Evolutionary conservation across 2,113 vertebrate genomes (phyloP).

Genomic region (Eptesicus fuscus): DNA sequence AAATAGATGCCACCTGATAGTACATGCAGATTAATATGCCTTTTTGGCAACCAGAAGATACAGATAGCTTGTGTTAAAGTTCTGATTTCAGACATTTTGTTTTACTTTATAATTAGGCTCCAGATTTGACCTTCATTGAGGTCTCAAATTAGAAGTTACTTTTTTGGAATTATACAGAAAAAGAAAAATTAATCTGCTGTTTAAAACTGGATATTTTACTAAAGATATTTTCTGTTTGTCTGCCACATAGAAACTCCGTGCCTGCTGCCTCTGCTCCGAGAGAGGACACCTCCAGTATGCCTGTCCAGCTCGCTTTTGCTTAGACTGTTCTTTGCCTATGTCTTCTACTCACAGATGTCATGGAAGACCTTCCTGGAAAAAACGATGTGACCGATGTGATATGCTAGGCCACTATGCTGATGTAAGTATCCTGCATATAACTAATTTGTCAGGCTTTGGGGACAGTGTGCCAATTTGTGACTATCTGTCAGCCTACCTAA

Average conservation of each 20-base stretch:
- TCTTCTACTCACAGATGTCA: slow-evolving; percentile 85
- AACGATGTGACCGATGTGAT: slow-evolving; percentile 90
- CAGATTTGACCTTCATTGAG: neutral
- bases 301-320: slow-evolving; percentile 89
- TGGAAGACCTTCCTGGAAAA: slow-evolving; percentile 87
- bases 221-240: slow-evolving; percentile 58
- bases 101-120: slow-evolving; percentile 25
- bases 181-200: neutral
- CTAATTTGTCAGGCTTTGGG: neutral
- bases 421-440: slow-evolving; percentile 84
- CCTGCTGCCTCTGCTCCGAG: slow-evolving; percentile 89
- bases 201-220: slow-evolving; percentile 28
- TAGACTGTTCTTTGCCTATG: slow-evolving; percentile 91
- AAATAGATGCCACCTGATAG: neutral
- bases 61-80: slow-evolving; percentile 5
- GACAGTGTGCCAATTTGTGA: neutral
- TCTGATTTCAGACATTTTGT: slow-evolving; percentile 15
- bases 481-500: slow-evolving; percentile 12
- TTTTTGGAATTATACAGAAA: slow-evolving; percentile 32
- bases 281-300: slow-evolving; percentile 81
- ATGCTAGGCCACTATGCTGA: slow-evolving; percentile 93
- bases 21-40: neutral
- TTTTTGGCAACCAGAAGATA: neutral
- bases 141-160: slow-evolving; percentile 20
- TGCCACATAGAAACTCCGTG: slow-evolving; percentile 82